Base-by-base conservation (phyloP, 1,140 invertebrate species). In the Drosophila pectinifera region DNA sequence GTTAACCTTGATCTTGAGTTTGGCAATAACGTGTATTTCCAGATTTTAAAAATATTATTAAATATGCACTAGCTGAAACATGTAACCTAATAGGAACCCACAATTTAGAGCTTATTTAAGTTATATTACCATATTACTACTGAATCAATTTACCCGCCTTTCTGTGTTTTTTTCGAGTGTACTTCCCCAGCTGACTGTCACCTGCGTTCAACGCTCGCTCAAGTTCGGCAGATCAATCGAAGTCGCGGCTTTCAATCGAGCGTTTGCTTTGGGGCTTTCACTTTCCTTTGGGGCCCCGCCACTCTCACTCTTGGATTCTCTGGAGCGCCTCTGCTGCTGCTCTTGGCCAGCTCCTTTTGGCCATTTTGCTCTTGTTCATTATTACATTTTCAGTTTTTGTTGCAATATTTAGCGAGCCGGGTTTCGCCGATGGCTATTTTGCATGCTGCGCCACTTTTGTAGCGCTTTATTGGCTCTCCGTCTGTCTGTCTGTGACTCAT, bases 201-300 rank as follows among this genome's bases (percentile, higher is more conserved):
- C 68, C 74, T 54, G 62, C 75, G 75, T 70, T 83, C 80, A 83
- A 75, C 77, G 74, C 56, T 70, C 73, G 42, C 38, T 65, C 62
- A 77, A 80, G 72, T 45, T 70, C 68, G 68, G 68, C 61, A 68
- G 79, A 89, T 89, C 83, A 83, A 89, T 86, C 79, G 79, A 73
- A 76, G 62, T 58, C 18, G 53, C 51, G 56, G 62, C 79, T 77
- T 88, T 73, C 63, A 59, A 56, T 39, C 31, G 64, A 56, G 34
- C 49, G 51, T 57, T 56, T 70, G 42, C 34, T 51, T 69, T 48
- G 48, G 78, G 43, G 58, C 64, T 68, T 64, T 65, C 59, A 63
- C 61, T 64, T 64, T 84, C 80, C 45, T 59, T 78, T 57, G 62
- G 42, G 53, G 42, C 55, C 36, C 41, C 45, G 45, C 45, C 42